Base-by-base conservation (phyloP, 2,113 vertebrate species). In the Lepus americanus region DNA sequence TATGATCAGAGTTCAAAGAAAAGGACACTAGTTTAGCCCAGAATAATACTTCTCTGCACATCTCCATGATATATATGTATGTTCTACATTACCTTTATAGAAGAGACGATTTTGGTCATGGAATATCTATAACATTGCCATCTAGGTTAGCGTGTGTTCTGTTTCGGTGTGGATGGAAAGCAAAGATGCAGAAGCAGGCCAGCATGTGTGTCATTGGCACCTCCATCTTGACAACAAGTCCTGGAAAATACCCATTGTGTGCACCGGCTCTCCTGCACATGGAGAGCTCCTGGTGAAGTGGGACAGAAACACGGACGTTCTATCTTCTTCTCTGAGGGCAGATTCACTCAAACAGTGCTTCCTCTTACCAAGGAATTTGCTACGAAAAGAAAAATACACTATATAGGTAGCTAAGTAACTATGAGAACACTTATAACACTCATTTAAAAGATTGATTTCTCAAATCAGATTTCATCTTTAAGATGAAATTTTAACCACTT, bases 101-200 rank as follows among this genome's bases (percentile, higher is more conserved):
- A 49, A 53, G 17, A 29, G 25, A 5, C 79, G 25, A 6, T 6
- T 55, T 27, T 74, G 23, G 25, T 66, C 8, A 1, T 6, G 9
- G 6, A 14, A 13, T 44, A 44, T 64, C 22, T 33, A 0, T 23
- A n/a, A 1, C 4, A 2, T 55, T 13, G 3, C 4, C 4, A 0
- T 72, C 10, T 25, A 5, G 51, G 14, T 13, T 3, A 31, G 10
- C 1, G 0, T 31, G 16, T 53, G 10, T 11, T 55, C 23, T 66
- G 13, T 9, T 4, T 0, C 1, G 0, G 5, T 29, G 11, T 39
- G 29, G 3, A 16, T 31, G 7, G 22, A 20, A 31, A 23, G n/a
- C 51, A 76, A 16, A 81, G 5, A 1, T 0, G 2, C 44, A 39
- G 33, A 72, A 11, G 5, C 6, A 4, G 1, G 6, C 2, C 44